Conservation (phyloP, 2,797 vertebrate genomes). For the Ciconia nigra region DNA sequence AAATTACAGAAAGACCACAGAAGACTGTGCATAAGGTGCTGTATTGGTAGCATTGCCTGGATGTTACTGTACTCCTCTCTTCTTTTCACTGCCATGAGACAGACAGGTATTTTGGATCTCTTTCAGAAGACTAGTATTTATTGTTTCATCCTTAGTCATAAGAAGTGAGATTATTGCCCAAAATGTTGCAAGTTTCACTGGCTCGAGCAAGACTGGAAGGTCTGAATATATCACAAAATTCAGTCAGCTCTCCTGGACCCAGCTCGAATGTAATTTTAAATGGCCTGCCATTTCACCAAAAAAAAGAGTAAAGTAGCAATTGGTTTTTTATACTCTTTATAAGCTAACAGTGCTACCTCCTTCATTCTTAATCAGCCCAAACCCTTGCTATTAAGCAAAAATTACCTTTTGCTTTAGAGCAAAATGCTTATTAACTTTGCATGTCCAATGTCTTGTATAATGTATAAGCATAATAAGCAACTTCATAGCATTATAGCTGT, state of each 20-base stretch:
- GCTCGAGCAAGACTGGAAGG: background rate
- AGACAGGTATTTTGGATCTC: background rate
- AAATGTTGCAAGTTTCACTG: background rate
- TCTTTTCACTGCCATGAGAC: background rate
- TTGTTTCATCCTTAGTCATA: background rate
- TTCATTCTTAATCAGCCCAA: background rate
- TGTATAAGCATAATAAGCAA: background rate
- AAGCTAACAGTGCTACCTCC: background rate
- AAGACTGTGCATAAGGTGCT: background rate
- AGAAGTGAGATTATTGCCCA: background rate
- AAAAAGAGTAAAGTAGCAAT: background rate
- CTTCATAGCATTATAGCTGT: background rate
- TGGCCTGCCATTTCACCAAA: background rate
- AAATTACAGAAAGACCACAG: background rate
- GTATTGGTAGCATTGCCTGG: background rate
- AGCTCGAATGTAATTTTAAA: background rate
- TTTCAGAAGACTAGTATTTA: background rate
- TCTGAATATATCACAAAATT: background rate
- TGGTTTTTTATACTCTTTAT: background rate
- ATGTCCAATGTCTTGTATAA: background rate
- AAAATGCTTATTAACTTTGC: background rate
- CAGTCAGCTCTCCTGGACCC: background rate
- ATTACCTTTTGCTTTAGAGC: background rate
- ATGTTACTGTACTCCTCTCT: background rate
- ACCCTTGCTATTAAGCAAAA: background rate